These are phyloP conservation scores for Hymenochirus boettgeri DNA, from an alignment of 2,113 vertebrate genomes.

Conservation along the genomic window DNA sequence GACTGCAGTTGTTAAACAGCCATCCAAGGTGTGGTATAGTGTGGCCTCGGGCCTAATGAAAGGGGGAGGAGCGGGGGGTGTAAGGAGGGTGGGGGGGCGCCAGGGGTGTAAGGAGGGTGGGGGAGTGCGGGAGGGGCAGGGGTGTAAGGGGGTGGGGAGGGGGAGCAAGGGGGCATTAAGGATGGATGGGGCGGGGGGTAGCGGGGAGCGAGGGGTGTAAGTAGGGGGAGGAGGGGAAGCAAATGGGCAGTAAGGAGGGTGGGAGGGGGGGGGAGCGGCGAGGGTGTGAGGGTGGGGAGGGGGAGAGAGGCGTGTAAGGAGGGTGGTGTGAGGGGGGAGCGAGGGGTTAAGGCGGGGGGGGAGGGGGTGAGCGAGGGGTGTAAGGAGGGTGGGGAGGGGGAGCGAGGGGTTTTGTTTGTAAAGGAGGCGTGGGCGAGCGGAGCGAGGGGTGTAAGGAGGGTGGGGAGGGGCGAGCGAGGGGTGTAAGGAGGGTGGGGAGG, in stretches of 20 bases:
- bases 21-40: not conserved
- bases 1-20: not conserved
- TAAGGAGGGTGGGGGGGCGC: no score
- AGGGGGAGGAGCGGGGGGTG: not conserved
- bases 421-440: no score
- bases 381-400: rapidly evolving
- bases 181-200: no score
- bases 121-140: not conserved
- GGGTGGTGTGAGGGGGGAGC: not conserved
- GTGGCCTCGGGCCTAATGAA: no score
- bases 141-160: not conserved
- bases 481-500: no score
- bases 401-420: rapidly evolving
- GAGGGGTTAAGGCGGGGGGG: no score
- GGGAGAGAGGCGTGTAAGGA: no score
- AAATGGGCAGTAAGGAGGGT: rapidly evolving
- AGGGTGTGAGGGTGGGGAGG: no score
- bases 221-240: not conserved
- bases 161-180: not conserved
- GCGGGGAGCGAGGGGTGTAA: not conserved
- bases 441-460: no score
- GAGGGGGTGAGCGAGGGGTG: not conserved
- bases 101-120: not conserved
- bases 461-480: no score
- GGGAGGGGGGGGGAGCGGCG: no score